Percentiles rank a stretch among this genome's conserved stretches.
Conservation (phyloP, 35 echinoderm and acorn worm species). For the Apostichopus parvimensis region DNA sequence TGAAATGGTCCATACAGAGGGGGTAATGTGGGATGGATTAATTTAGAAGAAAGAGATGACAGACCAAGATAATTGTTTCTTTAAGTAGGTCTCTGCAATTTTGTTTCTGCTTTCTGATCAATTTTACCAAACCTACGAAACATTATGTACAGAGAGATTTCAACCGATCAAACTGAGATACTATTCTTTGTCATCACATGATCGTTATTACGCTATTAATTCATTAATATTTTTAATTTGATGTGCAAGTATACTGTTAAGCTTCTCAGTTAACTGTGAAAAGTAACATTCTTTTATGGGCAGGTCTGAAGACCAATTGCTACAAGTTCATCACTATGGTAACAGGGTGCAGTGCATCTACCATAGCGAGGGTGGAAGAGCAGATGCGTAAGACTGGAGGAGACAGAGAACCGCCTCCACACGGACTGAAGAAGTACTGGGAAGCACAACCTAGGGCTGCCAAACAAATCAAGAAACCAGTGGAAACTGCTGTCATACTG, state of each 20-base stretch:
- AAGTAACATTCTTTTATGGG: neutral
- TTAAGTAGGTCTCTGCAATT: no score
- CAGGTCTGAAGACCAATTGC: conserved; percentile 88
- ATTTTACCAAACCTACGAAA: no score
- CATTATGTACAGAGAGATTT: no score
- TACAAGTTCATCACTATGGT: conserved; percentile 92
- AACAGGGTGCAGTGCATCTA: conserved; percentile 90
- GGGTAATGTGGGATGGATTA: no score
- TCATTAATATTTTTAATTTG: neutral
- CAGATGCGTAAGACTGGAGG: conserved; percentile 94
- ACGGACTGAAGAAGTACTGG: conserved; percentile 96
- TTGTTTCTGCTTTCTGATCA: no score
- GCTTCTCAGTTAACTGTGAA: no score
- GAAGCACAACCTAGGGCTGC: conserved; percentile 70
- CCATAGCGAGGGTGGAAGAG: conserved; percentile 83
- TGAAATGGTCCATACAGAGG: no score
- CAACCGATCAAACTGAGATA: no score
- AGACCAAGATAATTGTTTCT: no score
- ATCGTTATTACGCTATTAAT: neutral
- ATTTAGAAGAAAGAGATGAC: no score
- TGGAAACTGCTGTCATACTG: neutral
- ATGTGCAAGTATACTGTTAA: no score
- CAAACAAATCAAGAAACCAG: conserved; percentile 35
- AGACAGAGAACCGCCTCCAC: conserved; percentile 87
- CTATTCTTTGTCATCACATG: no score